These are phyloP conservation scores for Ceratotherium simum DNA, from an alignment of 2,113 vertebrate species.

Conservation along the genomic window DNA sequence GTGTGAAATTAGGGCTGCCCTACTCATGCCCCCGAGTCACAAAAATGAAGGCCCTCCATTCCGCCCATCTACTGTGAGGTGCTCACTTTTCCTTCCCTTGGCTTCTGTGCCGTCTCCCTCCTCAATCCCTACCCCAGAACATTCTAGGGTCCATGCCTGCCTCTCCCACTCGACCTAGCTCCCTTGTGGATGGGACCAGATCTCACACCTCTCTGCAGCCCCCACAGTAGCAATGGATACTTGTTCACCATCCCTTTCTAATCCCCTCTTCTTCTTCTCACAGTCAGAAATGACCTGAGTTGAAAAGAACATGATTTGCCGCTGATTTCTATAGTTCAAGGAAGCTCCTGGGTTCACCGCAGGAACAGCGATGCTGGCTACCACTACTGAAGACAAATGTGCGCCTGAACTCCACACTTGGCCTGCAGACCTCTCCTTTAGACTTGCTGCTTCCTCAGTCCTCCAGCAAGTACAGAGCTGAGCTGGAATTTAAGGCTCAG, in stretches of 20 bases:
- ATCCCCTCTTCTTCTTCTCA: neutral
- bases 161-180: neutral
- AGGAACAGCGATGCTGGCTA: neutral
- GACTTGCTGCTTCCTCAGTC: neutral
- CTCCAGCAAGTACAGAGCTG: neutral
- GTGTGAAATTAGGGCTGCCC: neutral
- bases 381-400: neutral
- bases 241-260: neutral
- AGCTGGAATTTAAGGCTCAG: neutral
- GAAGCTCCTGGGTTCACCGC: neutral
- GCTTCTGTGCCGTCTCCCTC: neutral
- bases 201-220: neutral
- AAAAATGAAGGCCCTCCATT: neutral
- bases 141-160: neutral
- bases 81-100: neutral
- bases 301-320: neutral
- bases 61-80: neutral
- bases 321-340: neutral
- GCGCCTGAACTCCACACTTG: rapidly evolving
- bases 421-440: neutral
- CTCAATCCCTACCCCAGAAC: neutral
- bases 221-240: neutral
- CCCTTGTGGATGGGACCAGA: no score
- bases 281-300: neutral
- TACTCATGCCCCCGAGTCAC: rapidly evolving